Base-by-base conservation (phyloP, 2,113 vertebrate species). In the Hoplias malabaricus region DNA sequence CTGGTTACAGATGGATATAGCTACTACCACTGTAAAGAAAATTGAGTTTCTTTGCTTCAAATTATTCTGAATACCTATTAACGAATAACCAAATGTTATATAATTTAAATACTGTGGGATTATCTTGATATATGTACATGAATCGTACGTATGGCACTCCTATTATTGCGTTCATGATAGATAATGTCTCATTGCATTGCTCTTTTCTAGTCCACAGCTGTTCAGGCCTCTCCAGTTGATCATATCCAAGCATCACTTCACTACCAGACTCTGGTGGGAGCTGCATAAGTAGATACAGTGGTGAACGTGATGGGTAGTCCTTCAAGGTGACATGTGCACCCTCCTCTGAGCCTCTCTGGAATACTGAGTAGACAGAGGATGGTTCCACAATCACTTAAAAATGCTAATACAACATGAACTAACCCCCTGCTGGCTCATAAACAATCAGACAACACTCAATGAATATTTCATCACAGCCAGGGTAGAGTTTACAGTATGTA, bases 391-490 rank as follows among this genome's bases (percentile, higher is more conserved):
- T 53, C 46, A 40, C 62, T 76, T 76, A 36, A 66, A 53, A 75
- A 75, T 61, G 62, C 62, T 66, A 53, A 66, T 29, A 50, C 21
- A 42, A 29, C 73, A 54, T 29, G 14, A 66, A 23, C 46, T 1
- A 76, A 31, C 23, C n/a, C 19, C 5, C 0, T 29, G 54, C 4
- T 56, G 34, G n/a, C 46, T 38, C 43, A 27, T 54, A 21, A 76
- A 59, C 56, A 14, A 16, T 29, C 25, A 12, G 29, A 14, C 4
- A 56, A 14, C 73, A 56, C 36, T 67, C 73, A 1, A 75, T 75
- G 33, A 54, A 75, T 25, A 77, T 77, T 69, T 69, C 21, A 69
- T 69, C 23, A 69, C 10, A 48, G 11, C 25, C 65, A 9, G 33
- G n/a, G 16, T 12, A 14, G 12, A 2, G 34, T 1, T 23, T 34